phyloP scores from a whole-genome alignment of 1,140 invertebrate species.

The Rhizoglyphus robini region DNA sequence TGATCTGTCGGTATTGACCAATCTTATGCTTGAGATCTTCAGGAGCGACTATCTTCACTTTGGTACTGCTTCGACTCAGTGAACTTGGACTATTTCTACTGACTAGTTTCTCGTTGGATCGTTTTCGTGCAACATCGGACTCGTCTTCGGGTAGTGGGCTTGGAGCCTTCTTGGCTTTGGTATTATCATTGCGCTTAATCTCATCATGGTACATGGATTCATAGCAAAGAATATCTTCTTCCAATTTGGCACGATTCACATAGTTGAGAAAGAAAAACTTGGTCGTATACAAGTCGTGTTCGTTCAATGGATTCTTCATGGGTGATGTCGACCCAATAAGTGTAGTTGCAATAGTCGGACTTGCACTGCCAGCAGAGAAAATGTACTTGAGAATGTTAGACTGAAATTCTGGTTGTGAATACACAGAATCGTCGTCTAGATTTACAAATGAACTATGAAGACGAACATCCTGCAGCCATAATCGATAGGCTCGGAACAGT shows the following conservation, averaged over 20 bases:
- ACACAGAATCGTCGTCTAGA: constrained; percentile 16
- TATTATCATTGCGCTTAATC: neutral
- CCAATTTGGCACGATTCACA: neutral
- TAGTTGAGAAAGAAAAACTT: constrained; percentile 16
- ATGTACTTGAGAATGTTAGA: constrained; percentile 20
- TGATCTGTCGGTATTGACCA: constrained; percentile 1
- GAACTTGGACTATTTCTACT: neutral
- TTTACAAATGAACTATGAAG: constrained; percentile 21
- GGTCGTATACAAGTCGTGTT: constrained; percentile 6
- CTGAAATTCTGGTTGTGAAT: constrained; percentile 13
- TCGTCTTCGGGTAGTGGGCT: no score
- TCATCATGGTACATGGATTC: neutral
- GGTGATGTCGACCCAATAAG: neutral
- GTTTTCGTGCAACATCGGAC: no score
- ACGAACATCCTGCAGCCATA: constrained; percentile 21
- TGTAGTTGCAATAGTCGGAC: constrained; percentile 11
- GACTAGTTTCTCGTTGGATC: neutral
- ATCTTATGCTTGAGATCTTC: neutral
- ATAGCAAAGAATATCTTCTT: neutral
- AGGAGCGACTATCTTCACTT: neutral
- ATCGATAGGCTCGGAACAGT: constrained; percentile 19
- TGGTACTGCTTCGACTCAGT: neutral
- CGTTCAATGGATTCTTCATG: neutral
- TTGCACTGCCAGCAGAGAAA: neutral
- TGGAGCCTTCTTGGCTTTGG: neutral